Evolutionary conservation across 92 coral and sea anemone genomes (phyloP), one percentile per base, ranked within the genome.

Genomic region (Paragorgia papillata): DNA sequence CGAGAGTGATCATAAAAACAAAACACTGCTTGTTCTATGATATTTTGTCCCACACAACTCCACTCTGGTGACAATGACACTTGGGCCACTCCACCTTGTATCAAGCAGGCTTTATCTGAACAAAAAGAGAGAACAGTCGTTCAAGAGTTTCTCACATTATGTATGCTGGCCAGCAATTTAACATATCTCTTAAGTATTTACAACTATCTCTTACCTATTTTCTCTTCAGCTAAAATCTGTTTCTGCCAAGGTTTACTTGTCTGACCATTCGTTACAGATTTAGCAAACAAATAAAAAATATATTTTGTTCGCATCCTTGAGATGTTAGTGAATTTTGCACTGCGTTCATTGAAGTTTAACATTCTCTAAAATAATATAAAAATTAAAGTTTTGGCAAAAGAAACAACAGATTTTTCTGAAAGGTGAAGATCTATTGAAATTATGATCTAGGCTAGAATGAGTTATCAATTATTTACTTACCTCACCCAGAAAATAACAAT

Each of bases 381-480:
- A n/a, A n/a, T n/a, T 12, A 37, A 37, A 37, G 43, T 12, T 37
- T 37, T 37, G 43, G 5, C 43, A 37, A 37, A 12, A 12, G 12
- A 37, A 37, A 37, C 43, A 37, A 4, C 5, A 4, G 43, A 6
- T 46, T n/a, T 6, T n/a, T n/a, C n/a, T n/a, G n/a, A n/a, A n/a
- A n/a, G n/a, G n/a, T n/a, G n/a, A n/a, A n/a, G n/a, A n/a, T n/a
- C n/a, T n/a, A n/a, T n/a, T n/a, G n/a, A n/a, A n/a, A n/a, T n/a
- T n/a, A n/a, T n/a, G n/a, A n/a, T n/a, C n/a, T n/a, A n/a, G n/a
- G n/a, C n/a, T n/a, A n/a, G n/a, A n/a, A n/a, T n/a, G n/a, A n/a
- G n/a, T n/a, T n/a, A n/a, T n/a, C n/a, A n/a, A n/a, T n/a, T n/a
- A 22, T 56, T 13, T 22, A 69, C 76, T 69, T 28, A 69, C 76